Evolutionary conservation across 1,140 invertebrate species (phyloP).

Genomic region (Nylanderia fulva): DNA sequence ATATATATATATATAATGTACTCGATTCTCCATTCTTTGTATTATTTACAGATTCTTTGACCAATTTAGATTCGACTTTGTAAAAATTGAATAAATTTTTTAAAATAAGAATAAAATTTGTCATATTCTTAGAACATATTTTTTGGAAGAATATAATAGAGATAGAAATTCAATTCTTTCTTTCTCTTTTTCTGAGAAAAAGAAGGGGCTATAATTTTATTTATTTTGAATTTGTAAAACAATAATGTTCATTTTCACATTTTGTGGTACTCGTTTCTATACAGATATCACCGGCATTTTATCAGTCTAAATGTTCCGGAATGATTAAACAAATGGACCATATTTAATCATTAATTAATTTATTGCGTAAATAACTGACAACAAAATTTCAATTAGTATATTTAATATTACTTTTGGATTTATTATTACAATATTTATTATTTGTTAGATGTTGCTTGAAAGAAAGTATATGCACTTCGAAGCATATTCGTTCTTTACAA

Average conservation of each 20-base stretch:
- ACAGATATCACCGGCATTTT: not conserved
- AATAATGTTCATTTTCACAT: slow-evolving; percentile 21
- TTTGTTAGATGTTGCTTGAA: not conserved
- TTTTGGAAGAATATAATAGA: not conserved
- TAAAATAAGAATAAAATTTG: slow-evolving; percentile 11
- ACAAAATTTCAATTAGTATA: not conserved
- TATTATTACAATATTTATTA: not conserved
- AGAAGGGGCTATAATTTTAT: not conserved
- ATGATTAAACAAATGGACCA: not conserved
- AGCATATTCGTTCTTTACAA: no score
- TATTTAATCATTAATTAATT: slow-evolving; percentile 38
- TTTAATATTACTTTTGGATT: not conserved
- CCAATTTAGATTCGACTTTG: not conserved
- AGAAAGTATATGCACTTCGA: not conserved
- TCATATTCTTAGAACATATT: not conserved
- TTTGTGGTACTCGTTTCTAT: not conserved
- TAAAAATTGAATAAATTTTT: not conserved
- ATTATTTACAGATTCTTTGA: not conserved
- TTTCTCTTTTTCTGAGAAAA: no score
- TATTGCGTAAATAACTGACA: not conserved
- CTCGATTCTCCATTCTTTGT: not conserved
- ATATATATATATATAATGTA: not conserved
- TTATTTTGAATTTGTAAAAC: not conserved
- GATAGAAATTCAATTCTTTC: not conserved
- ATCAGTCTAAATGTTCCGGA: slow-evolving; percentile 6